These are phyloP conservation scores for Platysternon megacephalum DNA, from an alignment of 2,113 vertebrate genomes.

Conservation along the genomic window DNA sequence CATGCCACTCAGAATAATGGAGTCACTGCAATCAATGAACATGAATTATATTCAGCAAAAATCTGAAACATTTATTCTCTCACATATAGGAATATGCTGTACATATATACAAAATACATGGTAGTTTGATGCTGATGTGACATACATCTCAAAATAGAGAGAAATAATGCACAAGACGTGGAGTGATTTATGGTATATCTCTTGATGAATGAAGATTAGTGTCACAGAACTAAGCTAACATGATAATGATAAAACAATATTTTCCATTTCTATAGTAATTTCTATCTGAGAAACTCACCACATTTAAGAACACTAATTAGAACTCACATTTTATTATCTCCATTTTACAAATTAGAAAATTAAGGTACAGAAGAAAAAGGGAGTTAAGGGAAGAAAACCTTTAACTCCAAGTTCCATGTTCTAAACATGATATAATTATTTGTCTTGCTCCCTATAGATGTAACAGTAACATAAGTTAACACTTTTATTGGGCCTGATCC, in stretches of 20 bases:
- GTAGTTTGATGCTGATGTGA: not conserved
- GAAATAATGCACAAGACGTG: not conserved
- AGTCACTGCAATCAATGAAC: not conserved
- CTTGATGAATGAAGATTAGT: constrained; percentile 13
- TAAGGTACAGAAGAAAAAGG: not conserved
- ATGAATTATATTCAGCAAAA: not conserved
- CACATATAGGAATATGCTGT: not conserved
- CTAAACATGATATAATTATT: not conserved
- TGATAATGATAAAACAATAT: not conserved
- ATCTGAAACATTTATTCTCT: not conserved
- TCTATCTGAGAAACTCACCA: not conserved
- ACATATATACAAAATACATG: not conserved
- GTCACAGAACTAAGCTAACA: not conserved
- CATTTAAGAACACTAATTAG: constrained; percentile 20
- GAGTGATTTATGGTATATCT: not conserved
- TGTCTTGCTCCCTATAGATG: not conserved
- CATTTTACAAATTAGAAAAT: constrained; percentile 6
- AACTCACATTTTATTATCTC: constrained; percentile 16
- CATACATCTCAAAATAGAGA: not conserved
- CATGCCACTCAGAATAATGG: not conserved
- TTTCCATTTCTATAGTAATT: not conserved
- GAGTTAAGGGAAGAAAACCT: not conserved
- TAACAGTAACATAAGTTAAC: not conserved
- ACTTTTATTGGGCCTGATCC: not conserved
- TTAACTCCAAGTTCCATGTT: not conserved